phyloP scores from a whole-genome alignment of 2,888 invertebrate genomes.

The Melolontha melolontha region DNA sequence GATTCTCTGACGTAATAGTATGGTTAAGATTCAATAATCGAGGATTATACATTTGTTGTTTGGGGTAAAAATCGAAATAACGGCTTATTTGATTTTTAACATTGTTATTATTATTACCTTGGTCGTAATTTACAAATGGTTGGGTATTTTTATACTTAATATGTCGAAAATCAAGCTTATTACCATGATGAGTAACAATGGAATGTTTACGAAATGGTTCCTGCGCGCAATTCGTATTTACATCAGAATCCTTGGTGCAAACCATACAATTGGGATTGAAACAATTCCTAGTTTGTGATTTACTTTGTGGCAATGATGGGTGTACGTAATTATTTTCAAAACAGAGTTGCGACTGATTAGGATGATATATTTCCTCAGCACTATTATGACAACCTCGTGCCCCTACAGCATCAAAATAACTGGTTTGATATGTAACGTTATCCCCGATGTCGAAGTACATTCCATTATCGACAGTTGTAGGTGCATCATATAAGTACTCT shows the following conservation, averaged over 20 bases:
- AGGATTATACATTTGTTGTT: neutral
- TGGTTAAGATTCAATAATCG: slow-evolving; percentile 25
- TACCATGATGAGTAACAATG: neutral
- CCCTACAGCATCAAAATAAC: too few relatives aligned
- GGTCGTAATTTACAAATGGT: neutral
- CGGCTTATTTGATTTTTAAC: slow-evolving; percentile 9
- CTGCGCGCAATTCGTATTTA: neutral
- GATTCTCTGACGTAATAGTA: slow-evolving; percentile 29
- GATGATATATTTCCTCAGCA: too few relatives aligned
- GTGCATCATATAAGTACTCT: too few relatives aligned
- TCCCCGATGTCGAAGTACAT: too few relatives aligned
- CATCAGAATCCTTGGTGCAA: neutral
- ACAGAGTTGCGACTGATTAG: too few relatives aligned
- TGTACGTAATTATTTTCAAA: too few relatives aligned
- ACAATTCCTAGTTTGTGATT: too few relatives aligned
- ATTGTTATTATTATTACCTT: slow-evolving; percentile 8
- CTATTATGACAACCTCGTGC: too few relatives aligned
- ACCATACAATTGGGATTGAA: too few relatives aligned
- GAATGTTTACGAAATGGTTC: neutral
- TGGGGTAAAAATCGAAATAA: slow-evolving; percentile 8
- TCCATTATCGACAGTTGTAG: too few relatives aligned
- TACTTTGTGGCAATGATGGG: too few relatives aligned
- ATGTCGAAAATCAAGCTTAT: neutral
- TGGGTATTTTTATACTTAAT: neutral
- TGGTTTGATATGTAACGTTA: too few relatives aligned